Conservation (phyloP, 2,113 vertebrate species). For the Equus quagga region DNA sequence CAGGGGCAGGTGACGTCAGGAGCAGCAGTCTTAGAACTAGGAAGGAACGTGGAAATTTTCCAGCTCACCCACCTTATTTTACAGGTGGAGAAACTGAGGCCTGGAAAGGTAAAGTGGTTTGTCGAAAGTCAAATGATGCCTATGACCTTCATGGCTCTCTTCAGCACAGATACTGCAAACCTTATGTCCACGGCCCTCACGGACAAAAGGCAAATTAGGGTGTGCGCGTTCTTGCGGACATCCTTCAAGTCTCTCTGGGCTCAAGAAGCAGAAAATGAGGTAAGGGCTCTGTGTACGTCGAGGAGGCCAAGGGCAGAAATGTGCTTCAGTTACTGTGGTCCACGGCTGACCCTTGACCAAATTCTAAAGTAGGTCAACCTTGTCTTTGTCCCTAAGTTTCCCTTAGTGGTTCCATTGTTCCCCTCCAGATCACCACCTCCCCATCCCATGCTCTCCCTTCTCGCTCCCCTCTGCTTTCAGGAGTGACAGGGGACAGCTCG, state of each 20-base stretch:
- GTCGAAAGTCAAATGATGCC: background rate
- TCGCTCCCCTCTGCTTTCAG: background rate
- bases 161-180: background rate
- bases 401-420: background rate
- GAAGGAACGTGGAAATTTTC: background rate
- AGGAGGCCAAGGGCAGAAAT: background rate
- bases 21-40: background rate
- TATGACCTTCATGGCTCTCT: background rate
- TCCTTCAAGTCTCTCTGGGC: background rate
- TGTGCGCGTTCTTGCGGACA: background rate
- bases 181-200: accelerated
- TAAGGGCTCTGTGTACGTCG: background rate
- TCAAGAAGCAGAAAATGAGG: background rate
- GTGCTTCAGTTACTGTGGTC: background rate
- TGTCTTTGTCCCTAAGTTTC: background rate
- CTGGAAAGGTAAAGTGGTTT: background rate
- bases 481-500: background rate
- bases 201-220: background rate
- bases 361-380: background rate
- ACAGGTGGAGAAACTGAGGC: background rate
- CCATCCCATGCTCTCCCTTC: background rate
- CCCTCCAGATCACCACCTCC: background rate
- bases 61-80: background rate
- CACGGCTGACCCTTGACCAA: background rate
- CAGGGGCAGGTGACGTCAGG: background rate